Evolutionary conservation across 2,797 vertebrate species (phyloP).

Genomic region (Dromococcyx pavoninus): DNA sequence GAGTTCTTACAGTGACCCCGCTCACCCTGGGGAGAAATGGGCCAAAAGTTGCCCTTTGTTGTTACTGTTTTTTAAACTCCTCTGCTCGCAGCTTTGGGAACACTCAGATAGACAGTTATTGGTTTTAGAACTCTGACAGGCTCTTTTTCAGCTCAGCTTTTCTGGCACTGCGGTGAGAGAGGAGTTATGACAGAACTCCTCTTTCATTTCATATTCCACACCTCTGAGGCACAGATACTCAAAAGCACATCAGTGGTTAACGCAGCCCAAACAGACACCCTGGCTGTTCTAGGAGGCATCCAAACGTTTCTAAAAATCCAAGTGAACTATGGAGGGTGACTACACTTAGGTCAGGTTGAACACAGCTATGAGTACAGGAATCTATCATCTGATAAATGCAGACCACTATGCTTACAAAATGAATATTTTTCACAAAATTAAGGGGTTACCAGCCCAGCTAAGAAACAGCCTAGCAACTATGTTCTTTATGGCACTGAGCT

Average conservation of each 20-base stretch:
- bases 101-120: neutral
- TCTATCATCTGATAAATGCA: neutral
- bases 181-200: neutral
- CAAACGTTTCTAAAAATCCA: neutral
- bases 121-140: neutral
- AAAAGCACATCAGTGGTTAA: neutral
- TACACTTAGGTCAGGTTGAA: neutral
- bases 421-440: neutral
- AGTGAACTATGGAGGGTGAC: neutral
- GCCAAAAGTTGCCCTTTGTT: neutral
- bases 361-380: neutral
- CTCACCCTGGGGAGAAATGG: neutral
- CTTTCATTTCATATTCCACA: neutral
- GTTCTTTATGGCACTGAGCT: neutral
- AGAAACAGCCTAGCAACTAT: neutral
- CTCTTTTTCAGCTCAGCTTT: neutral
- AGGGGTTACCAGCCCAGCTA: neutral
- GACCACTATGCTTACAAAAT: neutral
- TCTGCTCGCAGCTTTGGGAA: neutral
- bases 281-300: neutral
- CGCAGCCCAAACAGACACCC: neutral
- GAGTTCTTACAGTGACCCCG: neutral
- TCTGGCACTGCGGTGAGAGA: neutral
- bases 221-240: neutral
- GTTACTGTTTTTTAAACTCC: neutral